Conservation (phyloP, 1,140 invertebrate species). For the Eurosta solidaginis region DNA sequence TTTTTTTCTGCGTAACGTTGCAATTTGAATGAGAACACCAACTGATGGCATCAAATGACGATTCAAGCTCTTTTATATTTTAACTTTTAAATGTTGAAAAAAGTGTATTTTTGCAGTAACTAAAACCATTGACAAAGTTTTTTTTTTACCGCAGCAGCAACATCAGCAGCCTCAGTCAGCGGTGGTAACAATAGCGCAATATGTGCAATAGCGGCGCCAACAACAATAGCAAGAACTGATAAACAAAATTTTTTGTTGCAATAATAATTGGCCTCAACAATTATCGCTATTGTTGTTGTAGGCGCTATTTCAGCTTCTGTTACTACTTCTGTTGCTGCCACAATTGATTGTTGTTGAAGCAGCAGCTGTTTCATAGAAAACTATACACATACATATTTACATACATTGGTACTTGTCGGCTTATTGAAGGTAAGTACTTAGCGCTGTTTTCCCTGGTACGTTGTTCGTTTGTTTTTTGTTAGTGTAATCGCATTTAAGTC, state of each 20-base stretch:
- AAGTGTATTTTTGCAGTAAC: background rate
- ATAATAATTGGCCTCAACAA: conserved; percentile 27
- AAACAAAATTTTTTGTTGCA: background rate
- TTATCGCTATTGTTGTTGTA: background rate
- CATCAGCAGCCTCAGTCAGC: background rate
- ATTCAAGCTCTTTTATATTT: conserved; percentile 49
- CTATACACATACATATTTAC: background rate
- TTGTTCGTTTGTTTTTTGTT: background rate
- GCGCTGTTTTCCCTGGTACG: background rate
- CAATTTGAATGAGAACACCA: conserved; percentile 39
- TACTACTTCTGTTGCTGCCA: background rate
- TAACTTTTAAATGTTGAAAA: conserved; percentile 7
- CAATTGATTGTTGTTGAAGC: background rate
- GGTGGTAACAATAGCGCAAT: background rate
- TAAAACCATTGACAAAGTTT: background rate
- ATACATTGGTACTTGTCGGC: background rate
- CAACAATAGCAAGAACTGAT: background rate
- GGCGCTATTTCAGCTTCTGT: background rate
- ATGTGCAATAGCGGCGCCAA: background rate
- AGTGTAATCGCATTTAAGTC: background rate
- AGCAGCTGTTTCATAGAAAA: background rate
- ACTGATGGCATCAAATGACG: conserved; percentile 49
- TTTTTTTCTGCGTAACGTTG: conserved; percentile 36
- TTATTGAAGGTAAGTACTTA: background rate
- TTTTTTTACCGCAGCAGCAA: background rate